Conservation (phyloP, 2,113 vertebrate species). For the Anarrhichthys ocellatus region DNA sequence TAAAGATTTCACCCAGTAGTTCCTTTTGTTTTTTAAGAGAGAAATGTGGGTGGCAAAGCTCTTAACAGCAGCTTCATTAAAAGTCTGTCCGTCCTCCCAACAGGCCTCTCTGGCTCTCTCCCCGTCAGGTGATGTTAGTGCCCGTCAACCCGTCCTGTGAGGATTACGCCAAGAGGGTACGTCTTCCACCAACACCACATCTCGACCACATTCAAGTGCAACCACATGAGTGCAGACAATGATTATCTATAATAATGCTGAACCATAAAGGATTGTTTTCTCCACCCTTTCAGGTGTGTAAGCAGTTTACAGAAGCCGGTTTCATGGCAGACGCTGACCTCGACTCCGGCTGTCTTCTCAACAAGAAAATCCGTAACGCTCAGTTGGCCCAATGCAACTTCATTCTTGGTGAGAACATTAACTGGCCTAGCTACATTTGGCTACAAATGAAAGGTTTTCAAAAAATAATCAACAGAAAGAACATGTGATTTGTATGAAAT, state of each 20-base stretch:
- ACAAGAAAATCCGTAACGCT: constrained; percentile 95
- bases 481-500: background rate
- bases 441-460: too few species aligned
- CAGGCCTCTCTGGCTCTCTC: constrained; percentile 97
- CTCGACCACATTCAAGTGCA: background rate
- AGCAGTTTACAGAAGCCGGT: constrained; percentile 88
- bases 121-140: constrained; percentile 92
- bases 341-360: constrained; percentile 90
- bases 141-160: constrained; percentile 90
- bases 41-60: background rate
- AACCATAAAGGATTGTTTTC: background rate
- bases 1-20: constrained; percentile 4
- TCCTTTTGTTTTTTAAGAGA: background rate
- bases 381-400: constrained; percentile 97
- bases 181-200: background rate
- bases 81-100: constrained; percentile 19
- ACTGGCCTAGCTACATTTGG: background rate
- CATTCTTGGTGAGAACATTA: constrained; percentile 89
- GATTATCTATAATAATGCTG: background rate
- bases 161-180: constrained; percentile 89
- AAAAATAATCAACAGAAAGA: background rate
- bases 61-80: background rate
- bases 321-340: constrained; percentile 94
- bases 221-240: background rate
- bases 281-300: constrained; percentile 85